Percentiles rank a stretch among this genome's conserved stretches.
Evolutionary conservation across 2,113 vertebrate species (phyloP).

Genomic region (Murina feae): DNA sequence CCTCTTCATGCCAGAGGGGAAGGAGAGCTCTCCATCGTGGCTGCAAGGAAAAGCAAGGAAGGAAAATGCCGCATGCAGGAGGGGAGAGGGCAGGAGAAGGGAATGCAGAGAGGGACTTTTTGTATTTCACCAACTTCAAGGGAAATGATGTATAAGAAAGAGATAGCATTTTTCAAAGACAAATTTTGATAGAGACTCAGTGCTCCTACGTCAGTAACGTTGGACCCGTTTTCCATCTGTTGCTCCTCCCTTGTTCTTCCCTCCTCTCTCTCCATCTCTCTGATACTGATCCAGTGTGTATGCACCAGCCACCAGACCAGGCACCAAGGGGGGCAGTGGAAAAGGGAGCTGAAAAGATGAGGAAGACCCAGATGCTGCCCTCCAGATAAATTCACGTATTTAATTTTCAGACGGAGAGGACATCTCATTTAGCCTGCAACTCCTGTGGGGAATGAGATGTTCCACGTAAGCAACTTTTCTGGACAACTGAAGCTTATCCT

Average conservation of each 20-base stretch:
- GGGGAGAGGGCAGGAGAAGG: not conserved
- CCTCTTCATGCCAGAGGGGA: not conserved
- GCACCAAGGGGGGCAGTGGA: not conserved
- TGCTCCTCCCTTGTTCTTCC: not conserved
- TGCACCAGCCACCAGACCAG: not conserved
- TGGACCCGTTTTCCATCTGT: not conserved
- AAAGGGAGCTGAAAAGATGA: too few species aligned
- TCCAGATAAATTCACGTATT: not conserved
- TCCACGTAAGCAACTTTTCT: not conserved
- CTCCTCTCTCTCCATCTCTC: not conserved
- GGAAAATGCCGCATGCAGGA: rapidly evolving
- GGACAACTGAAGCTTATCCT: constrained; percentile 4
- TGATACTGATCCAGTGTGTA: not conserved
- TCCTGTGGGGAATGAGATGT: not conserved
- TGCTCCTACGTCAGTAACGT: rapidly evolving
- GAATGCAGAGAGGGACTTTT: too few species aligned
- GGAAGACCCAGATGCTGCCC: not conserved
- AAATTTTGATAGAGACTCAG: not conserved
- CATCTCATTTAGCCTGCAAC: not conserved
- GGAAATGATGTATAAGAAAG: not conserved
- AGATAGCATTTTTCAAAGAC: not conserved
- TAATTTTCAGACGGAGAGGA: not conserved
- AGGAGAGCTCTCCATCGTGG: not conserved
- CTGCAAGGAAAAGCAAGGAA: not conserved
- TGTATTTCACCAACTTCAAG: not conserved